Percentiles rank a stretch among this genome's conserved stretches.
These are phyloP conservation scores for Acleris sparsana DNA, from an alignment of 2,888 invertebrate genomes.

Conservation along the genomic window DNA sequence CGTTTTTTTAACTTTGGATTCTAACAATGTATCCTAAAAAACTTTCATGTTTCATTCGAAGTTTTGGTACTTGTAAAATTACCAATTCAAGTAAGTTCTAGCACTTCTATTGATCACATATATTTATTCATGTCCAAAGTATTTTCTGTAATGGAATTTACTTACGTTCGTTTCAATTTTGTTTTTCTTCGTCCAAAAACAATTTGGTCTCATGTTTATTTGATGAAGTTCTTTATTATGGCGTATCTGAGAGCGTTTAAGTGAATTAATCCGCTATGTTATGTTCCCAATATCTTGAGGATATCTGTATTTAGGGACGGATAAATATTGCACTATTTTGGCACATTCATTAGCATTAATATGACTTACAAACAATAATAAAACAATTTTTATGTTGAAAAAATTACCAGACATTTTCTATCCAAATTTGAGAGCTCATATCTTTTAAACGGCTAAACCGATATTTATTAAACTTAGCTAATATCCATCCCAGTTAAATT, in stretches of 20 bases:
- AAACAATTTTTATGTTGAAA: too few relatives aligned
- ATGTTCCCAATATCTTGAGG: background rate
- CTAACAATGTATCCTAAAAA: too few relatives aligned
- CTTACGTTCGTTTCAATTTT: slow-evolving; percentile 5
- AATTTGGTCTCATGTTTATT: slow-evolving; percentile 18
- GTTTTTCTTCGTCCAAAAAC: slow-evolving; percentile 15
- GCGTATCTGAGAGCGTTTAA: background rate
- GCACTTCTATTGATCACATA: background rate
- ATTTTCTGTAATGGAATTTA: slow-evolving; percentile 5
- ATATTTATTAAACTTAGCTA: too few relatives aligned
- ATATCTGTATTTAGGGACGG: background rate
- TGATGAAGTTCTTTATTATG: slow-evolving; percentile 15
- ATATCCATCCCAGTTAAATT: too few relatives aligned
- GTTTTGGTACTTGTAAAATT: too few relatives aligned
- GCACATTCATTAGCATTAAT: background rate
- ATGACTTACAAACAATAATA: background rate
- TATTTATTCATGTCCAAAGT: background rate
- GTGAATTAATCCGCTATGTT: slow-evolving; percentile 2
- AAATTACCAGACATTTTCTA: too few relatives aligned
- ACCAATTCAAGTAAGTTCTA: background rate
- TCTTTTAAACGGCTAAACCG: too few relatives aligned
- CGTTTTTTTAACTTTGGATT: too few relatives aligned
- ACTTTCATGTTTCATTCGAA: too few relatives aligned
- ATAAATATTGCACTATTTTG: background rate
- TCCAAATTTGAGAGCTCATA: too few relatives aligned